A percentile compares a stretch with the other conserved stretches of the same genome.
Conservation (phyloP, 1,140 invertebrate genomes). For the Lasioglossum baleicum region DNA sequence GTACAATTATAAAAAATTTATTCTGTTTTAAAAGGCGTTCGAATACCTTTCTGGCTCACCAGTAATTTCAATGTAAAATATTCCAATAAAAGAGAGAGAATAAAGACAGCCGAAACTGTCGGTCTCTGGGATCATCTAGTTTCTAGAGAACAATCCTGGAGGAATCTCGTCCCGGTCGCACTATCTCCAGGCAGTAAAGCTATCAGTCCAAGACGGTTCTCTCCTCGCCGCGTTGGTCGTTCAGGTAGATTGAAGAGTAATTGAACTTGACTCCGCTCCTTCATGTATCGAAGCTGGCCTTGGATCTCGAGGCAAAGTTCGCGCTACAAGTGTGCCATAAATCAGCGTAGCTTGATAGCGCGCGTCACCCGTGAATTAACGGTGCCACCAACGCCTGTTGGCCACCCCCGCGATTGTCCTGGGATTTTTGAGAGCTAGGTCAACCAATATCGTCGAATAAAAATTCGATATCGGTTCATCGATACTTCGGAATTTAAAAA, state of each 20-base stretch:
- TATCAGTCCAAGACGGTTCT: neutral
- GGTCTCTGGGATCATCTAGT: too few relatives aligned
- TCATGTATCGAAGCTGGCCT: slow-evolving; percentile 18
- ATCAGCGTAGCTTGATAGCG: slow-evolving; percentile 15
- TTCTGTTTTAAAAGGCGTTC: too few relatives aligned
- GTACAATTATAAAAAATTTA: too few relatives aligned
- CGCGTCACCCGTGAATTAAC: slow-evolving; percentile 20
- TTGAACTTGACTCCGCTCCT: slow-evolving; percentile 30
- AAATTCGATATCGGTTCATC: neutral
- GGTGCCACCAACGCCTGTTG: too few relatives aligned
- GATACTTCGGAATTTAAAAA: neutral
- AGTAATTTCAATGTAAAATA: too few relatives aligned
- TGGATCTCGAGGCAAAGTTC: slow-evolving; percentile 32
- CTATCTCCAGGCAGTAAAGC: slow-evolving; percentile 5
- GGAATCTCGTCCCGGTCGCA: neutral
- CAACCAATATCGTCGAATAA: neutral
- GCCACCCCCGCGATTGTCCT: too few relatives aligned
- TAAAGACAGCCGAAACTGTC: too few relatives aligned
- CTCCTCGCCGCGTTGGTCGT: neutral
- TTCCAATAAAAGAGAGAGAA: too few relatives aligned
- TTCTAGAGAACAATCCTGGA: neutral
- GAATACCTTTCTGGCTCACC: too few relatives aligned
- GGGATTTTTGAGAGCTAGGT: neutral
- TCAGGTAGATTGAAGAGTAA: slow-evolving; percentile 33
- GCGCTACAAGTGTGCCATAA: slow-evolving; percentile 16